Base-by-base conservation (phyloP, 2,888 invertebrate genomes). In the Drosophila rubida region DNA sequence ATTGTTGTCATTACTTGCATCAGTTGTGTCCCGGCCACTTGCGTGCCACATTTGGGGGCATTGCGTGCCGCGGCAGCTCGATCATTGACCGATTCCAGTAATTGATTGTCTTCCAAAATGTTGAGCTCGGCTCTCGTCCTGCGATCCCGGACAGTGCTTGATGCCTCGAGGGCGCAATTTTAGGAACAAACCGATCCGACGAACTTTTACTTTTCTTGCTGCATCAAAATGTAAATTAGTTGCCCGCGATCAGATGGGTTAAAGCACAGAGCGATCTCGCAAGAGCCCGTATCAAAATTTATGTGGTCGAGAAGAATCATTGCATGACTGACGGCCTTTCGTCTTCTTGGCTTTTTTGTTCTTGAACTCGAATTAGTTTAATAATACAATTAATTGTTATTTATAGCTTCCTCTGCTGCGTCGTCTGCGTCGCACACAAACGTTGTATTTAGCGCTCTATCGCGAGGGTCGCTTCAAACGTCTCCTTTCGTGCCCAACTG, bases 371-470 rank as follows among this genome's bases (percentile, higher is more conserved):
- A 85, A 88, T 85, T 88, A 85, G 87, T 88, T 88, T 85, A 88
- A 88, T 88, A 87, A 78, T 72, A 84, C 88, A 84, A 84, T 88
- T 87, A 88, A 85, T 85, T 87, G 72, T 85, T 85, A 88, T 85
- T 85, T 85, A 85, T 85, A 73, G 87, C 84, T 85, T 85, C 88
- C 88, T 84, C 69, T 74, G 67, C 11, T 13, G 8, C 7, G 9
- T 30, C 30, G n/a, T n/a, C 30, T 9, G 30, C 30, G 5, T 8
- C 8, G 9, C 11, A 11, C 60, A 13, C 62, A 67, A 77, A 68
- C 73, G 78, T 55, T 67, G 61, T 68, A 60, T 78, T 82, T 72
- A 79, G 51, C 65, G 55, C 61, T 62, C 63, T 53, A 50, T 48
- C 13, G 48, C 48, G 42, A 49, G 54, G 44, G 39, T 55, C 41